These are phyloP conservation scores for Pipistrellus nathusii DNA, from an alignment of 2,797 vertebrate species.

Conservation along the genomic window DNA sequence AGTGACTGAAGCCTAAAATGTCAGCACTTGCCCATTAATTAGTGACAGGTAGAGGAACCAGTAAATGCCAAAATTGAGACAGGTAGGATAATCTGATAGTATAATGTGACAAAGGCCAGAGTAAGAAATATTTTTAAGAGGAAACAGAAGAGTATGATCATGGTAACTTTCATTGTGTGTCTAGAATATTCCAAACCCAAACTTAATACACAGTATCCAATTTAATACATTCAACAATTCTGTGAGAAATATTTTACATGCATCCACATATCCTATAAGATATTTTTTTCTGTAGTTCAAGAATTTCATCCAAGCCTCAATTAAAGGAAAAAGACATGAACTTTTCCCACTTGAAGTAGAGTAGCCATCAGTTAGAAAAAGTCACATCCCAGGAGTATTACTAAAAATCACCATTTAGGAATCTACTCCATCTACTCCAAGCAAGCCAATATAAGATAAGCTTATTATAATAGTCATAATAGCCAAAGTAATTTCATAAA, in stretches of 20 bases:
- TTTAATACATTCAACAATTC: not conserved
- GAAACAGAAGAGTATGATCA: not conserved
- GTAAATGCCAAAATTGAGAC: not conserved
- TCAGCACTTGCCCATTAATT: not conserved
- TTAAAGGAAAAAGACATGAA: not conserved
- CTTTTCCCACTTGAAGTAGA: not conserved
- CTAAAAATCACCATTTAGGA: too few relatives aligned
- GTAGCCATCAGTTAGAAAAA: too few relatives aligned
- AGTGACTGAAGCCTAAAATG: not conserved
- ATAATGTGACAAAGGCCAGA: not conserved
- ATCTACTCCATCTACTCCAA: too few relatives aligned
- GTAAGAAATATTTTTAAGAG: not conserved
- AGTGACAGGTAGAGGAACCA: not conserved
- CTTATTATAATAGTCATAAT: too few relatives aligned
- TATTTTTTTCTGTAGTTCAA: not conserved
- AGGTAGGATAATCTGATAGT: not conserved
- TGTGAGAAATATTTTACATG: constrained; percentile 1
- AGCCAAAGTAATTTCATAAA: not conserved
- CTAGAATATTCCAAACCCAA: not conserved
- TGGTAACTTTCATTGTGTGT: not conserved
- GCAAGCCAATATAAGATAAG: too few relatives aligned
- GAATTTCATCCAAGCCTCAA: not conserved
- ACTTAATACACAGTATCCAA: not conserved
- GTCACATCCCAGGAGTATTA: too few relatives aligned
- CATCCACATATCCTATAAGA: not conserved